phyloP scores from a whole-genome alignment of 2,797 vertebrate genomes.

The Syncerus caffer region DNA sequence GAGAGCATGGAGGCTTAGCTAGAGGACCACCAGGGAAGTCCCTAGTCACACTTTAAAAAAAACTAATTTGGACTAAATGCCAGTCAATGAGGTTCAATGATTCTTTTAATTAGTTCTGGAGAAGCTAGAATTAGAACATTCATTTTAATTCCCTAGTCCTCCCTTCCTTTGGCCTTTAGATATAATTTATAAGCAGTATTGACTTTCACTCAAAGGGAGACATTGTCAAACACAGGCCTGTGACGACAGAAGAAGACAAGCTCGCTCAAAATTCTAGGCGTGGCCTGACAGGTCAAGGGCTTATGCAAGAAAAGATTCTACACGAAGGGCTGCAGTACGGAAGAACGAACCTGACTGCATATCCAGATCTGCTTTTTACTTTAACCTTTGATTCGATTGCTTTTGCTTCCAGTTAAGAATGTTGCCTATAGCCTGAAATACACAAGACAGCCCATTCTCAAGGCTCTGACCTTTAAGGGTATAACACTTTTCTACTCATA shows the following conservation, averaged over 20 bases:
- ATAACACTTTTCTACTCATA: neutral
- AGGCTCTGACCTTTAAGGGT: neutral
- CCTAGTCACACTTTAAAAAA: neutral
- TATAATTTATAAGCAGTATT: neutral
- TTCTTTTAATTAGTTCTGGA: neutral
- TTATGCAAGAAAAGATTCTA: neutral
- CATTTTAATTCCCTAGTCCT: neutral
- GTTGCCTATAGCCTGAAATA: neutral
- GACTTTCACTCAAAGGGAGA: neutral
- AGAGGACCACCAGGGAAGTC: neutral
- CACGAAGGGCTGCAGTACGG: neutral
- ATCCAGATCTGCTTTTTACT: neutral
- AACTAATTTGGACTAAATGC: neutral
- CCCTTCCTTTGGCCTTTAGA: neutral
- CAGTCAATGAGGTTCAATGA: neutral
- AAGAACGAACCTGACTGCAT: neutral
- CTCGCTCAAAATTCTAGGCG: neutral
- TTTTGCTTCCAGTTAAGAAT: neutral
- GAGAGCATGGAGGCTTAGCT: neutral
- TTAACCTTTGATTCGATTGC: neutral
- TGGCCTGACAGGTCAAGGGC: neutral
- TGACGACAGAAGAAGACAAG: neutral
- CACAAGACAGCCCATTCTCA: neutral
- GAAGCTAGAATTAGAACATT: neutral
- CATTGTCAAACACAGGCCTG: neutral